Evolutionary conservation across 37 sponge, comb jelly and placozoan genomes (phyloP).

Genomic region (Oopsacas minuta): DNA sequence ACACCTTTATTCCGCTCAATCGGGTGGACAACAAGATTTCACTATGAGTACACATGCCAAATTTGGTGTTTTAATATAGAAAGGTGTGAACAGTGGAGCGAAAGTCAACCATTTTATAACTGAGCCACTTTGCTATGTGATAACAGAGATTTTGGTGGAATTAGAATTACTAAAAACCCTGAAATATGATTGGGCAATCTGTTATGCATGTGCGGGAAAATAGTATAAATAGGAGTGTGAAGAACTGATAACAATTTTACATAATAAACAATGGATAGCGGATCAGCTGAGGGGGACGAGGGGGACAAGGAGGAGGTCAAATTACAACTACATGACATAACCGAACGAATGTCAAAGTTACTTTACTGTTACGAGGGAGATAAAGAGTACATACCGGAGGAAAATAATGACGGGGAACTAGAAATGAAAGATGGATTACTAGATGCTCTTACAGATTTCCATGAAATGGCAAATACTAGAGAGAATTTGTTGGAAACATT

Average conservation of each 20-base stretch:
- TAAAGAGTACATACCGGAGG: neutral
- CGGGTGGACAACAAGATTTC: no score
- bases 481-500: neutral
- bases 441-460: neutral
- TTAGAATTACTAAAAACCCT: no score
- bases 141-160: no score
- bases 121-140: no score
- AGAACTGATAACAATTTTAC: neutral
- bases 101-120: no score
- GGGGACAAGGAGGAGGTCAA: neutral
- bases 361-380: neutral
- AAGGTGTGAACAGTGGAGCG: no score
- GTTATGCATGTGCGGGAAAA: neutral
- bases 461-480: neutral
- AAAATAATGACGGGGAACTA: neutral
- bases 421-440: neutral
- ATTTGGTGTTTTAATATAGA: no score
- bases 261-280: neutral
- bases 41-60: no score
- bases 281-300: neutral
- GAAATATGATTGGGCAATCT: neutral
- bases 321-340: neutral
- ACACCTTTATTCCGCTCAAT: no score
- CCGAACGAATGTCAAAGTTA: neutral
- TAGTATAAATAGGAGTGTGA: constrained; percentile 2